Base-by-base conservation (phyloP, 2,888 invertebrate genomes). In the Nesidiocoris tenuis region DNA sequence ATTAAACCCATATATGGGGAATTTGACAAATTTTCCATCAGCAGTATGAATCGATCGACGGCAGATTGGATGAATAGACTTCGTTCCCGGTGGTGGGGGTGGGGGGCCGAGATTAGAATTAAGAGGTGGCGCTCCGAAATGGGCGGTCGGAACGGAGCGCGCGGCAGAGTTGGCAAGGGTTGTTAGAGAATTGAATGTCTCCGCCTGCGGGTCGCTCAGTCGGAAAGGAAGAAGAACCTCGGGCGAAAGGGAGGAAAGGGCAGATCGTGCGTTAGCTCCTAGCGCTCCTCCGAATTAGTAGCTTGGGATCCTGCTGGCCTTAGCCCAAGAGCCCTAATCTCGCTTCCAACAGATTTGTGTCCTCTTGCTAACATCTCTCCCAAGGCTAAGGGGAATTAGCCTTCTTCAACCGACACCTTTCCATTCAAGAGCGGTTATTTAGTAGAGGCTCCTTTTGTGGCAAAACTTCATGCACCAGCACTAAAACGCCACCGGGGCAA, bases 311-410 rank as follows among this genome's bases (percentile, higher is more conserved):
- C 17, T 59, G 23, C 65, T 75, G 74, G 74, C 74, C 66, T 75
- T 18, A 57, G 66, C 74, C 74, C 74, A 75, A 75, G 74, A 59
- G 74, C 59, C 74, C 74, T 75, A 75, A 75, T 75, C 74, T 75
- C 66, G 74, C 74, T 72, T 61, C 63, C 63, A 25, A 61, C 72
- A 72, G 72, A 72, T 72, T 72, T 72, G 72, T 72, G 72, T 72
- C 72, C 72, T 59, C 59, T n/a, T 16, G n/a, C 65, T 57, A 64
- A 74, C 74, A 65, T 75, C 66, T 55, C 25, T 63, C 18, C 67
- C n/a, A 19, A 16, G 54, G 23, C 9, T 22, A 54, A 23, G 63
- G 63, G 25, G 74, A 74, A 74, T 74, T 74, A 75, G 74, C 66
- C 66, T 65, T 63, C 39, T 59, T 66, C 59, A 66, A 25, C 74